These are phyloP conservation scores for Ameiurus melas DNA, from an alignment of 2,113 vertebrate genomes.

Conservation along the genomic window DNA sequence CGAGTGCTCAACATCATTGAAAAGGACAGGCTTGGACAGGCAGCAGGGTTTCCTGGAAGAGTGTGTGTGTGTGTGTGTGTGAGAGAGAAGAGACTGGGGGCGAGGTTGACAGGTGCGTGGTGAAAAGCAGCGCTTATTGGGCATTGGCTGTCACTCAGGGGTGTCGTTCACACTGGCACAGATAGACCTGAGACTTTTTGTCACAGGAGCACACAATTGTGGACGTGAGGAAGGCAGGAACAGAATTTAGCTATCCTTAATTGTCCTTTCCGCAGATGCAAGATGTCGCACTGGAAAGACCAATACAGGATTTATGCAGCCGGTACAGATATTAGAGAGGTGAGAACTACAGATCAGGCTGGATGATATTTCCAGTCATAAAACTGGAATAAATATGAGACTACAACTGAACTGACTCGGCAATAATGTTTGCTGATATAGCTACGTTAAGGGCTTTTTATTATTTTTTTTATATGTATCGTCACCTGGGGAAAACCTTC, in stretches of 20 bases:
- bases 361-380: not conserved
- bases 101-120: constrained; percentile 39
- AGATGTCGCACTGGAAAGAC: not conserved
- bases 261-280: not conserved
- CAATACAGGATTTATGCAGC: not conserved
- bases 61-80: constrained; percentile 17
- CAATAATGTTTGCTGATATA: not conserved
- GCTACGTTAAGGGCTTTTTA: not conserved
- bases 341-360: not conserved
- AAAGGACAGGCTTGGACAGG: constrained; percentile 45
- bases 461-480: not conserved
- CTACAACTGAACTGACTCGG: not conserved
- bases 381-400: not conserved
- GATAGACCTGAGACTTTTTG: constrained; percentile 33
- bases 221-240: not conserved
- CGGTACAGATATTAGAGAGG: not conserved
- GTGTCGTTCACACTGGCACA: constrained; percentile 28
- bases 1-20: constrained; percentile 45
- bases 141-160: constrained; percentile 38
- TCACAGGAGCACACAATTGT: not conserved
- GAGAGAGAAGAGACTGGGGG: constrained; percentile 25
- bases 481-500: not conserved
- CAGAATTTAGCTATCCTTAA: not conserved
- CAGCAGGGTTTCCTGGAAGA: constrained; percentile 34
- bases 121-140: constrained; percentile 41